phyloP scores from a whole-genome alignment of 2,797 vertebrate species.

The Antennarius maculatus region DNA sequence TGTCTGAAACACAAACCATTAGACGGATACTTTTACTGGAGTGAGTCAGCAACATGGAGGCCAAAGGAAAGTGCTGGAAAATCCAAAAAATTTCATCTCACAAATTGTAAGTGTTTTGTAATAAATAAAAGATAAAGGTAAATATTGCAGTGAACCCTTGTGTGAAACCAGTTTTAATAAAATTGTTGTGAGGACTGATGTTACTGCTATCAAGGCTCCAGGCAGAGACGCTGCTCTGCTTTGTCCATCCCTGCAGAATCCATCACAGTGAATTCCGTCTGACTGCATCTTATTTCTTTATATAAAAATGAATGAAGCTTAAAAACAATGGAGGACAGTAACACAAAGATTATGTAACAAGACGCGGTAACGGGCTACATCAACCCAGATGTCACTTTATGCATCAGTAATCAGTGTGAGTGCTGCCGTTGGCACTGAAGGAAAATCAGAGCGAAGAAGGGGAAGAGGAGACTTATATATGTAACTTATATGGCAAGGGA shows the following conservation, averaged over 20 bases:
- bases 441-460: background rate
- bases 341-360: constrained; percentile 48
- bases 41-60: constrained; percentile 33
- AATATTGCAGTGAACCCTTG: background rate
- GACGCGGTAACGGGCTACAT: constrained; percentile 26
- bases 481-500: background rate
- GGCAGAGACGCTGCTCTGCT: background rate
- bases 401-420: constrained; percentile 20
- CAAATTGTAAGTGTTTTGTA: background rate
- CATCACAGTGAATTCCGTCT: constrained; percentile 8
- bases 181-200: background rate
- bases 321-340: background rate
- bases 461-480: too few species aligned
- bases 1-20: constrained; percentile 4
- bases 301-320: constrained; percentile 12
- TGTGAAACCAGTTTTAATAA: background rate
- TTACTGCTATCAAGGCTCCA: background rate
- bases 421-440: background rate
- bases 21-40: constrained; percentile 19
- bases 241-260: background rate
- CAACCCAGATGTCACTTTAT: constrained; percentile 40
- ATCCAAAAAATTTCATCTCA: constrained; percentile 5
- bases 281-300: constrained; percentile 16
- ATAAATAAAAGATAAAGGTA: constrained; percentile 3
- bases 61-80: constrained; percentile 17